Base-by-base conservation (phyloP, 2,797 vertebrate species). In the Sebastes oblongus region DNA sequence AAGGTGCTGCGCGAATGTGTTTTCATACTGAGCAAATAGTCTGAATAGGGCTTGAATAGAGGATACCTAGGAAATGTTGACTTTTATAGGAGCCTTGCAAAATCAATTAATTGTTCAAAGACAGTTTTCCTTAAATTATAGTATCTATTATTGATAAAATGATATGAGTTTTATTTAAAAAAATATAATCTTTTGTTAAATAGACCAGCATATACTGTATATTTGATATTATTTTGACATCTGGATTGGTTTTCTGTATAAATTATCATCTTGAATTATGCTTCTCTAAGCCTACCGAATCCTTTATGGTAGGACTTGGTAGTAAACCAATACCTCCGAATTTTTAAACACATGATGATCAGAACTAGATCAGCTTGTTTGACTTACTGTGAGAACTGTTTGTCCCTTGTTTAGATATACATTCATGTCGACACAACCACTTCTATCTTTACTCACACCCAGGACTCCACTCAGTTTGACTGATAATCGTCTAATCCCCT, bases 401-500 rank as follows among this genome's bases (percentile, higher is more conserved):
- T 42, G 8, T 24, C n/a, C n/a, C 5, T 1, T 24, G 11, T 29
- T 39, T 58, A 20, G 58, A 78, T 30, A 20, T 10, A 20, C n/a
- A 52, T 4, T 54, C 5, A 4, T 42, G 24, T 72, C 22, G 32
- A 72, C 62, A 32, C 32, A 67, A 20, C 50, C 60, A 58, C n/a
- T 16, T 67, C 60, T 29, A 46, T 66, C 22, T 30, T 70, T 5
- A 54, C 14, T 79, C 32, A 64, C 39, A 55, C 71, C 50, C 66
- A 67, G 52, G 34, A 24, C 75, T 66, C 55, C 46, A 55, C 34
- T 75, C 64, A 18, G 29, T 66, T 30, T 56, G 73, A 66, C 67
- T 65, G 67, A 62, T 85, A 83, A 83, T 86, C 75, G 61, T 68
- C 52, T 80, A 71, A 86, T 82, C 72, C 46, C 27, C 34, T 34